phyloP scores from a whole-genome alignment of 2,797 vertebrate species.

The Pseudochromis fuscus region DNA sequence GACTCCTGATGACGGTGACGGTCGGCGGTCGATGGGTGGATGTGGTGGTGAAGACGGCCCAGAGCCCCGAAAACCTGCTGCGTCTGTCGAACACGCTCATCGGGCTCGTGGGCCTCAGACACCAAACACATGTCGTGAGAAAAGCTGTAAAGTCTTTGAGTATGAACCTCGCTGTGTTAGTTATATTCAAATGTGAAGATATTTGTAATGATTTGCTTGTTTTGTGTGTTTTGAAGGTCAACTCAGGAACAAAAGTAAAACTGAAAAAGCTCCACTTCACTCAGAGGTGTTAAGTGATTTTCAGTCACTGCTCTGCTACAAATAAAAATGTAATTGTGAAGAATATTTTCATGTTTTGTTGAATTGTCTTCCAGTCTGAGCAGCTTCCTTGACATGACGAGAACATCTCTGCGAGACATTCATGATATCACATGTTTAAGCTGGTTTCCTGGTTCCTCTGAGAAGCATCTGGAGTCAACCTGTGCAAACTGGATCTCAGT shows the following conservation, averaged over 20 bases:
- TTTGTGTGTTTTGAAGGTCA: constrained; percentile 18
- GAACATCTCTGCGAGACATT: neutral
- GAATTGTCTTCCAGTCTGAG: constrained; percentile 31
- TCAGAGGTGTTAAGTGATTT: constrained; percentile 19
- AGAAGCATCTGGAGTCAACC: neutral
- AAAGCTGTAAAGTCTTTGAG: neutral
- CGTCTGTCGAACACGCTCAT: constrained; percentile 35
- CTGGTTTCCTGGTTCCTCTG: neutral
- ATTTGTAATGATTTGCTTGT: neutral
- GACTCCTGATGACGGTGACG: constrained; percentile 51
- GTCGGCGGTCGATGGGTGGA: constrained; percentile 48
- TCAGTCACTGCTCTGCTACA: neutral
- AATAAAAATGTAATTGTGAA: neutral
- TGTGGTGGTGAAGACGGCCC: constrained; percentile 24
- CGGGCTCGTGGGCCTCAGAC: constrained; percentile 9
- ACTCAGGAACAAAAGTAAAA: constrained; percentile 10
- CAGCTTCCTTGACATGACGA: constrained; percentile 28
- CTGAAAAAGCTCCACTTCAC: constrained; percentile 50
- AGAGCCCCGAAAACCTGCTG: constrained; percentile 30
- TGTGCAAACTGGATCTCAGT: constrained; percentile 5
- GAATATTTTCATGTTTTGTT: neutral
- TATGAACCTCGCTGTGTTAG: too few relatives aligned
- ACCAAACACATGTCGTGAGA: constrained; percentile 9
- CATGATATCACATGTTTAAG: neutral
- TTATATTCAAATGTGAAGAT: neutral